Evolutionary conservation across 1,140 invertebrate genomes (phyloP).

Genomic region (Macrocentrus cingulum): DNA sequence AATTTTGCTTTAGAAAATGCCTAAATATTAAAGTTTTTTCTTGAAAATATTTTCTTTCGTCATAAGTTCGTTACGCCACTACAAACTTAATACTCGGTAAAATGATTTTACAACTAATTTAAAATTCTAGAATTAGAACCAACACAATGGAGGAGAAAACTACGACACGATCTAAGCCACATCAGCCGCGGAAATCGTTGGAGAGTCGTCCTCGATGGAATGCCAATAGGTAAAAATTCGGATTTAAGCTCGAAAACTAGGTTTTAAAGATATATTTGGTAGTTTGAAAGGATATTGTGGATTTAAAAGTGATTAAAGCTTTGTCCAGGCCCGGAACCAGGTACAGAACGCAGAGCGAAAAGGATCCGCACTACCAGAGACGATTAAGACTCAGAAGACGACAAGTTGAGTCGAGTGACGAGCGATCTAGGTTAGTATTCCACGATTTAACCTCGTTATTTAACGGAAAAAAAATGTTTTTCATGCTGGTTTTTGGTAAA

Average conservation of each 20-base stretch:
- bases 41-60: no score
- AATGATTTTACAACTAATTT: no score
- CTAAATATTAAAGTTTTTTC: no score
- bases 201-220: constrained; percentile 51
- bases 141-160: constrained; percentile 37
- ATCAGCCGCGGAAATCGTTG: constrained; percentile 34
- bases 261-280: neutral
- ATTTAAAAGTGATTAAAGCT: constrained; percentile 36
- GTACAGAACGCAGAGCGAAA: constrained; percentile 76
- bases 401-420: constrained; percentile 48
- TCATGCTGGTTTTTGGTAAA: constrained; percentile 3
- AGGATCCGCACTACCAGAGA: constrained; percentile 72
- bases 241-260: constrained; percentile 1
- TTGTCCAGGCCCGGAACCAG: constrained; percentile 64
- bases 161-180: constrained; percentile 36
- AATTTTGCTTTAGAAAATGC: no score
- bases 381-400: constrained; percentile 62
- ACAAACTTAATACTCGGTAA: no score
- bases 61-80: no score
- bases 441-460: constrained; percentile 10
- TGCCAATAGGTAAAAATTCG: constrained; percentile 45
- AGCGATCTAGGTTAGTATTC: constrained; percentile 44
- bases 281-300: constrained; percentile 10
- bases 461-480: no score
- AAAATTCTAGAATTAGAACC: no score